A percentile compares a stretch with the other conserved stretches of the same genome.
Conservation (phyloP, 2,888 invertebrate genomes). For the Hydriomena furcata region DNA sequence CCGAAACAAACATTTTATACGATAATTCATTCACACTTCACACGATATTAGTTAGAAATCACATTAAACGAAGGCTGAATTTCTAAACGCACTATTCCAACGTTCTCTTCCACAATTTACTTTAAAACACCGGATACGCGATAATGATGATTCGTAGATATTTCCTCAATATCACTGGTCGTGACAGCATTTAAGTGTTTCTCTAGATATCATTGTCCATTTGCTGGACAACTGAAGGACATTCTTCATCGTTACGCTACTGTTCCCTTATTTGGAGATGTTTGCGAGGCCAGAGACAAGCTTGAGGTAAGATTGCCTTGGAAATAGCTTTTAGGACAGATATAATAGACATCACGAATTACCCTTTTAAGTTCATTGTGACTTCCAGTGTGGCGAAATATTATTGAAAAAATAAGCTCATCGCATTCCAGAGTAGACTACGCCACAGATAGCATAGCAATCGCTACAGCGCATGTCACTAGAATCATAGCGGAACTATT, state of each 20-base stretch:
- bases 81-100: constrained; percentile 22
- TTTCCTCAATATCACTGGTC: constrained; percentile 17
- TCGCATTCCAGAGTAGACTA: constrained; percentile 20
- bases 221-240: neutral
- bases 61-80: constrained; percentile 17
- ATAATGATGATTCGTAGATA: constrained; percentile 25
- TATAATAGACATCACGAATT: too few species aligned
- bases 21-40: neutral
- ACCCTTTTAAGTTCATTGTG: too few species aligned
- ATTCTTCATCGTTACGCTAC: too few species aligned
- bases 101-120: constrained; percentile 29
- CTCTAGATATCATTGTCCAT: neutral
- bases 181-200: constrained; percentile 16
- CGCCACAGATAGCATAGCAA: constrained; percentile 8
- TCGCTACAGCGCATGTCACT: constrained; percentile 18
- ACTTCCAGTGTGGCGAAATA: too few species aligned
- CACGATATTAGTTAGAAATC: constrained; percentile 10
- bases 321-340: too few species aligned
- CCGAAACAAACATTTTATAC: neutral
- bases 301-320: too few species aligned
- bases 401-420: constrained; percentile 8
- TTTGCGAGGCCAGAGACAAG: neutral
- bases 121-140: constrained; percentile 28
- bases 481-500: constrained; percentile 20
- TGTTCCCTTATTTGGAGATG: too few species aligned